Evolutionary conservation across 2,888 invertebrate species (phyloP), one percentile per base, ranked within the genome.

Genomic region (Frankliniella fusca): DNA sequence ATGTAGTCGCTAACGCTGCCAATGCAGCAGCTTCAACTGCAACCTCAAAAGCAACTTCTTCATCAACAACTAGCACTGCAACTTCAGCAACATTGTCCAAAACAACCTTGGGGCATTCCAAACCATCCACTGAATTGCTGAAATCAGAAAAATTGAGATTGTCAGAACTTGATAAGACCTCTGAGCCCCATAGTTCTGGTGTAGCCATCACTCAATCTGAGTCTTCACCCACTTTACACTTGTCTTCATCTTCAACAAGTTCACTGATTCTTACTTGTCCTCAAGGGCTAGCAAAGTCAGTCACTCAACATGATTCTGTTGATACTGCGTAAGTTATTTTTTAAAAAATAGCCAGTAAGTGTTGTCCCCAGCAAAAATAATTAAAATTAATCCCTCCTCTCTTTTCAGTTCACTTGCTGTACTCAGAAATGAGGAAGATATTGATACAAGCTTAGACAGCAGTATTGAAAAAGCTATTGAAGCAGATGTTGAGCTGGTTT

Each of bases 1-100:
- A 87, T 27, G 70, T 76, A 80, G 85, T 85, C 50, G 83, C 82
- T 23, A 83, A 79, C n/a, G 80, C 81, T 23, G 82, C 82, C 80
- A 85, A 85, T 82, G 84, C 85, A 61, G 82, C 83, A 65, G 82
- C 83, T 80, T 83, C 84, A 54, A 15, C 54, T 54, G 61, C 61
- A 61, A 0, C 61, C 61, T 12, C 61, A 12, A 18, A 61, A 61
- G 61, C 61, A 18, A 61, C n/a, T 20, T 61, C 61, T 61, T 18
- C 61, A 18, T 61, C 38, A 38, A 38, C 38, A 38, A 38, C 38
- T 5, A 38, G 3, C 38, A 3, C 38, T 38, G 38, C 38, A 38
- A 38, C 38, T 38, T 38, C 8, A 18, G 61, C 15, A 61, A 61
- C 61, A 61, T n/a, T n/a, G 7, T 61, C 61, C 3, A 61, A 61